Percentiles rank a stretch among this genome's conserved stretches.
Conservation (phyloP, 2,797 vertebrate genomes). For the Thamnophis elegans region DNA sequence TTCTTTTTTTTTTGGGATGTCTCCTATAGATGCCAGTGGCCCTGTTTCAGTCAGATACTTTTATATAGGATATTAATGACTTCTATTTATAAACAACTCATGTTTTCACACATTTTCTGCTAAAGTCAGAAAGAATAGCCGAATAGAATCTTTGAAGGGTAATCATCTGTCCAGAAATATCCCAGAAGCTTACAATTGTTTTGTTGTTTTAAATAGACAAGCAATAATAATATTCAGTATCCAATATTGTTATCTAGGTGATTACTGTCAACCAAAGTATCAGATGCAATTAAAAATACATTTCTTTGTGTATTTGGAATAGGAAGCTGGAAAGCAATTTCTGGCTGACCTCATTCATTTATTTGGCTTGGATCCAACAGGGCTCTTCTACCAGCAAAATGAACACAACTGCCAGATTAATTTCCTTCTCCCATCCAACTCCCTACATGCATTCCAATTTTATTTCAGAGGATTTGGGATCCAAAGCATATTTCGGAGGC, state of each 20-base stretch:
- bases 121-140: background rate
- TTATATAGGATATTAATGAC: background rate
- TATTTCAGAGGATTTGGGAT: background rate
- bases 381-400: background rate
- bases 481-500: background rate
- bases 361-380: slow-evolving; percentile 27
- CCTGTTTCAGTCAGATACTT: background rate
- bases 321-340: slow-evolving; percentile 54
- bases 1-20: background rate
- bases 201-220: slow-evolving; percentile 10
- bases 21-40: background rate
- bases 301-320: slow-evolving; percentile 40
- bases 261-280: slow-evolving; percentile 26
- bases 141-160: background rate
- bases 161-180: background rate
- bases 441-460: background rate
- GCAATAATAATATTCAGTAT: slow-evolving; percentile 32
- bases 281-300: slow-evolving; percentile 37
- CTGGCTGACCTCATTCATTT: slow-evolving; percentile 51
- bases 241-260: slow-evolving; percentile 36
- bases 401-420: background rate
- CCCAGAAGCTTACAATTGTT: background rate
- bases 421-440: background rate
- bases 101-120: background rate
- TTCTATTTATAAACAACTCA: background rate